Conservation (phyloP, 1,140 invertebrate species). For the Andrena cerasifolii region DNA sequence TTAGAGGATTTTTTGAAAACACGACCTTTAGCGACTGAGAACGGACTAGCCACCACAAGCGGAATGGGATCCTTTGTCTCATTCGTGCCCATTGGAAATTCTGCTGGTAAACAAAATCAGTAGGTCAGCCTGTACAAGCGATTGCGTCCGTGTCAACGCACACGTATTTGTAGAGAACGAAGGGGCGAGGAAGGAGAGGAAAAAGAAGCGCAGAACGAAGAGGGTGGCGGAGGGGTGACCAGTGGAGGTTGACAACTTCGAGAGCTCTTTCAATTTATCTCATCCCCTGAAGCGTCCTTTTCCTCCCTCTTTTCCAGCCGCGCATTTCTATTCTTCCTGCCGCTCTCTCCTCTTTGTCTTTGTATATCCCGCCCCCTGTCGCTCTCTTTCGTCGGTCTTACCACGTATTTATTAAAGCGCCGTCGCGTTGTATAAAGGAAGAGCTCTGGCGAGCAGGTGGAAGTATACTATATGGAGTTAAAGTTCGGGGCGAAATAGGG, state of each 20-base stretch:
- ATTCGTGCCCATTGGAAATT: neutral
- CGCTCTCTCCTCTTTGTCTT: conserved; percentile 51
- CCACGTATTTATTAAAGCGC: conserved; percentile 69
- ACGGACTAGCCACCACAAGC: too few relatives aligned
- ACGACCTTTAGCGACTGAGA: too few relatives aligned
- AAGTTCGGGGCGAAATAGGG: too few relatives aligned
- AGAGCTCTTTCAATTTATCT: conserved; percentile 81
- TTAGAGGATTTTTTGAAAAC: too few relatives aligned
- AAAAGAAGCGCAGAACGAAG: neutral
- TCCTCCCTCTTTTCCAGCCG: conserved; percentile 32
- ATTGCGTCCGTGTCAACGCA: neutral
- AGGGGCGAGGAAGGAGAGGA: neutral
- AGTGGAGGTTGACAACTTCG: conserved; percentile 78
- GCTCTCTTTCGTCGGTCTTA: conserved; percentile 43
- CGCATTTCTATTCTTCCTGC: conserved; percentile 49
- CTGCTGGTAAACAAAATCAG: neutral
- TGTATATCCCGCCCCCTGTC: conserved; percentile 16
- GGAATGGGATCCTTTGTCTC: too few relatives aligned
- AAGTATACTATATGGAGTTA: too few relatives aligned
- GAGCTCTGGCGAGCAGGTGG: neutral
- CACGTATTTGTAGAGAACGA: neutral
- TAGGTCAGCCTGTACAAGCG: neutral
- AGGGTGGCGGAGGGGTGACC: conserved; percentile 39
- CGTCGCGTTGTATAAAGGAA: conserved; percentile 52
- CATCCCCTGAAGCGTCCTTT: conserved; percentile 71